Base-by-base conservation (phyloP, 2,888 invertebrate species). In the Drosophila yooni region DNA sequence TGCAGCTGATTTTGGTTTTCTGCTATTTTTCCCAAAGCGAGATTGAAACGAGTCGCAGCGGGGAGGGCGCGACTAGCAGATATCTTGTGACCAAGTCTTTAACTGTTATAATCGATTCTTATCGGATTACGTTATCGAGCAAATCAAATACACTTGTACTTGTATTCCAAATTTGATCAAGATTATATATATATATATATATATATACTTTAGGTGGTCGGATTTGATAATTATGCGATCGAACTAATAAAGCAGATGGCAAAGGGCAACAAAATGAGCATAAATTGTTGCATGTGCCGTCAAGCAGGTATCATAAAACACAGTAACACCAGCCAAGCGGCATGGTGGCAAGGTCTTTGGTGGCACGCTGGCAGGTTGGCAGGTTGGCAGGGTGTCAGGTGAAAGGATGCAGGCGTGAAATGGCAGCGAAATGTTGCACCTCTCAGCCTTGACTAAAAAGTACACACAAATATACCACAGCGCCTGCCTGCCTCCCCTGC, bases 211-310 rank as follows among this genome's bases (percentile, higher is more conserved):
- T 15, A 7, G 15, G 18, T 36, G 36, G 7, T 36, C 13, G 13
- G 1, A 38, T 18, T 3, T 7, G 5, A 38, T 36, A 18, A 36
- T 34, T 59, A 51, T 43, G 50, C 48, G 29, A 56, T 52, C 1
- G 25, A 50, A 59, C 67, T 69, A 63, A 72, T 67, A 31, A 57
- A 25, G 21, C 25, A 31, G 36, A 21, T 38, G 46, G 46, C 50
- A 71, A 79, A 74, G 62, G 70, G 61, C 58, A 81, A 82, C 40
- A 52, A 43, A 65, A 57, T 82, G 74, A 62, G 79, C 74, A 82
- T 81, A 83, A 75, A 81, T 79, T 82, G 83, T 71, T 67, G 82
- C 82, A 79, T 74, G 70, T 65, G 76, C 74, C 62, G 43, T 50
- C 46, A 50, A 50, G 27, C 67, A 79, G 74, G 76, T 79, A 71